Conservation (phyloP, 2,888 invertebrate genomes). For the Acholoe squamosa region DNA sequence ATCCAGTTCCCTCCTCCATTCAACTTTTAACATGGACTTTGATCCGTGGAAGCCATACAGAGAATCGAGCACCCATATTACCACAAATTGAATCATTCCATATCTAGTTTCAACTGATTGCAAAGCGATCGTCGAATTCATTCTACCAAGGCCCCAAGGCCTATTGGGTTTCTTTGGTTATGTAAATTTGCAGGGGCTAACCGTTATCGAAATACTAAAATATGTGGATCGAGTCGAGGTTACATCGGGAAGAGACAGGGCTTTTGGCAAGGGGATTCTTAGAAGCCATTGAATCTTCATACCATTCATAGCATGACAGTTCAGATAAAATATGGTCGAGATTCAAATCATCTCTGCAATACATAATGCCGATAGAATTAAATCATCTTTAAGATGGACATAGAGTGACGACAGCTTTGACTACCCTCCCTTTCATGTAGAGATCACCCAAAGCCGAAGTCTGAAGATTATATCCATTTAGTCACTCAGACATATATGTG, state of each 20-base stretch:
- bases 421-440: conserved; percentile 4
- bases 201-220: conserved; percentile 26
- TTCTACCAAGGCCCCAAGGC: neutral
- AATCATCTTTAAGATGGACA: neutral
- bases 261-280: neutral
- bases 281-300: conserved; percentile 27
- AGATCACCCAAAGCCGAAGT: neutral
- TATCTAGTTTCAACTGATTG: conserved; percentile 29
- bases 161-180: conserved; percentile 10
- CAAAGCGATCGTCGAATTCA: neutral
- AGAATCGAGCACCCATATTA: neutral
- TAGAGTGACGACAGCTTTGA: neutral
- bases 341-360: neutral
- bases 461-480: neutral
- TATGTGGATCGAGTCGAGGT: neutral
- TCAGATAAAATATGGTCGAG: neutral
- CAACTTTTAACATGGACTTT: neutral
- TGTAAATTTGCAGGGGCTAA: neutral
- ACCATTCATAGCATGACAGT: neutral
- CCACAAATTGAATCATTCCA: conserved; percentile 35
- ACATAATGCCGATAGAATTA: conserved; percentile 7
- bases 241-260: neutral
- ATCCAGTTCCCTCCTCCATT: neutral
- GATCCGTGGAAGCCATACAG: neutral
- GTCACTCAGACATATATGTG: conserved; percentile 10